These are phyloP conservation scores for Propithecus coquereli DNA, from an alignment of 2,113 vertebrate species.

Conservation along the genomic window DNA sequence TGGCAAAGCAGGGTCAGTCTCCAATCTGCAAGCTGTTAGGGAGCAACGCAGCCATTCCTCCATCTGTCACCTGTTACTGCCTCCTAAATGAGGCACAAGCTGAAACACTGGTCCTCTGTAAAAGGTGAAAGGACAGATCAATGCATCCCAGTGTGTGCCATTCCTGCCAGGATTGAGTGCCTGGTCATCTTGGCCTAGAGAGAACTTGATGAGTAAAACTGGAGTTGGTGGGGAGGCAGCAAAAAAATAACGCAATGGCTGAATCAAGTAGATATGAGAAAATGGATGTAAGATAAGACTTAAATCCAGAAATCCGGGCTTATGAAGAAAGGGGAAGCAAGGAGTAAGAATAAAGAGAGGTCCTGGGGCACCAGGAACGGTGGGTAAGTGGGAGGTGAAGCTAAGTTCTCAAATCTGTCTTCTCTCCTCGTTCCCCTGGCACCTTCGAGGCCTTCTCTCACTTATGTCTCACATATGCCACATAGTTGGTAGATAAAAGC, in stretches of 20 bases:
- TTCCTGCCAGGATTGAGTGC: background rate
- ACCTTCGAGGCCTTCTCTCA: background rate
- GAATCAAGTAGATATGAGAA: background rate
- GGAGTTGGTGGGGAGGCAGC: background rate
- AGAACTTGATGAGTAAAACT: background rate
- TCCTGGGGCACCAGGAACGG: background rate
- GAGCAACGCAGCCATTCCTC: background rate
- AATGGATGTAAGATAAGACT: background rate
- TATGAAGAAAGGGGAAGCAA: background rate
- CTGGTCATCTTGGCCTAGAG: background rate
- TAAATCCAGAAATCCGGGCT: background rate
- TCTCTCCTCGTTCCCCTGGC: background rate
- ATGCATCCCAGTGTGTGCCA: background rate
- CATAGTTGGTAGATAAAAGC: slow-evolving; percentile 4
- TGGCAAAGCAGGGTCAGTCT: background rate
- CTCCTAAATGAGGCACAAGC: background rate
- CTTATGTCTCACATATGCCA: background rate
- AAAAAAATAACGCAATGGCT: background rate
- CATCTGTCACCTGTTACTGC: background rate
- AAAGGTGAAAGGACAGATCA: background rate
- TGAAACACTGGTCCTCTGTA: background rate
- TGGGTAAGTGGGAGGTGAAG: background rate
- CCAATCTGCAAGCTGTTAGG: background rate
- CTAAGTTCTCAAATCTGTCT: background rate
- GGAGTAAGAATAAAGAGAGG: background rate